A percentile compares a stretch with the other conserved stretches of the same genome.
These are phyloP conservation scores for Spilarctia lutea DNA, from an alignment of 2,888 invertebrate species.

Conservation along the genomic window DNA sequence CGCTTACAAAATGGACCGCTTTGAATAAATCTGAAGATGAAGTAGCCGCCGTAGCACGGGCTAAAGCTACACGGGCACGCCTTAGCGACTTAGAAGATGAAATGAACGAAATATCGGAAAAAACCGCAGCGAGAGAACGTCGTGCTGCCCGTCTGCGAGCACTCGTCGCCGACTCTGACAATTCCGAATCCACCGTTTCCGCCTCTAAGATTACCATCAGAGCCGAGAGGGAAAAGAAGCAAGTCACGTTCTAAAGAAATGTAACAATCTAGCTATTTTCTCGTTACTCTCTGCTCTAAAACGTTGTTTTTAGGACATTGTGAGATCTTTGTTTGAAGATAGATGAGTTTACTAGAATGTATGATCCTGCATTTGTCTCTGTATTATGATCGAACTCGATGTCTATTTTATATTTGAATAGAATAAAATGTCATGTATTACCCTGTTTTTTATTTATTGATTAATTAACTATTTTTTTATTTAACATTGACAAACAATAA, in stretches of 20 bases:
- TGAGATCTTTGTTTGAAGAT: conserved; percentile 61
- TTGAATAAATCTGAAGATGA: conserved; percentile 82
- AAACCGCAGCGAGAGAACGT: conserved; percentile 89
- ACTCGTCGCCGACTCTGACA: conserved; percentile 88
- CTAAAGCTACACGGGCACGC: conserved; percentile 89
- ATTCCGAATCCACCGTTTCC: conserved; percentile 67
- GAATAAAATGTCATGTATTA: conserved; percentile 75
- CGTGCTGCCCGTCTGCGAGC: conserved; percentile 90
- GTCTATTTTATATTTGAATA: conserved; percentile 79
- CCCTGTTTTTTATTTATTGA: conserved; percentile 74
- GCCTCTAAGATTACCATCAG: conserved; percentile 76
- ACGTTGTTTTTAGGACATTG: conserved; percentile 52
- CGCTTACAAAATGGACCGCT: conserved; percentile 89
- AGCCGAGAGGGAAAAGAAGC: conserved; percentile 81
- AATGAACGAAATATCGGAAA: conserved; percentile 90
- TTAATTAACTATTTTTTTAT: conserved; percentile 52
- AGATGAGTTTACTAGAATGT: conserved; percentile 72
- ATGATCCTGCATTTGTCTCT: conserved; percentile 76
- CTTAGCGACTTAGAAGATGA: conserved; percentile 91
- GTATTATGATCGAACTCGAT: conserved; percentile 70
- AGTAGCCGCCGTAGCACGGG: conserved; percentile 88
- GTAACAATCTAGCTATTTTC: conserved; percentile 35
- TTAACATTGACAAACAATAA: conserved; percentile 37
- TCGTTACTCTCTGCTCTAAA: conserved; percentile 59
- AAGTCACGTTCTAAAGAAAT: conserved; percentile 78